These are phyloP conservation scores for Pungitius pungitius DNA, from an alignment of 2,113 vertebrate genomes.

Conservation along the genomic window DNA sequence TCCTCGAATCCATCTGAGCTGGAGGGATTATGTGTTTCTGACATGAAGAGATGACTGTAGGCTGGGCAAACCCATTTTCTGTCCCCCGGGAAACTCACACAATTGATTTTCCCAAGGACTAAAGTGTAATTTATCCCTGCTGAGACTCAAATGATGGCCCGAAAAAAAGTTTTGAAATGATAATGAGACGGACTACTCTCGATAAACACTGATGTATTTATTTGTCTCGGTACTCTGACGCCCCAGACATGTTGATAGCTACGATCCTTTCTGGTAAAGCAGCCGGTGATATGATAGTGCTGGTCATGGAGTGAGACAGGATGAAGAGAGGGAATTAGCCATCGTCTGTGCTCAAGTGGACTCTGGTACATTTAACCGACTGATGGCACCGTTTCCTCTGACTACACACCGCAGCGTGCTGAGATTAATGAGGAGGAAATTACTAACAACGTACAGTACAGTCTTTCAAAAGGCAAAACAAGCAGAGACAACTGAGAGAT, in stretches of 20 bases:
- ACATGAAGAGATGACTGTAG: conserved; percentile 64
- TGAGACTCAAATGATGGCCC: conserved; percentile 49
- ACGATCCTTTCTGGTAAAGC: conserved; percentile 33
- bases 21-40: conserved; percentile 63
- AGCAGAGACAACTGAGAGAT: conserved; percentile 57
- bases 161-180: conserved; percentile 45
- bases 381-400: conserved; percentile 45
- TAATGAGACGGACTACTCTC: conserved; percentile 30
- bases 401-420: conserved; percentile 38
- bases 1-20: conserved; percentile 56
- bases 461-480: conserved; percentile 45
- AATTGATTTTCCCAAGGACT: conserved; percentile 70
- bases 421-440: conserved; percentile 54
- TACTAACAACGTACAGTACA: conserved; percentile 44
- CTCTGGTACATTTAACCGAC: conserved; percentile 65
- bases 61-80: conserved; percentile 44
- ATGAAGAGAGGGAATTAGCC: conserved; percentile 59
- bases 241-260: conserved; percentile 7
- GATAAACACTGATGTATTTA: conserved; percentile 32
- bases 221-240: conserved; percentile 19
- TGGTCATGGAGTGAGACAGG: conserved; percentile 34
- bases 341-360: conserved; percentile 52
- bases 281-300: conserved; percentile 20
- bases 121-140: conserved; percentile 58
- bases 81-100: conserved; percentile 41